Evolutionary conservation across 2,888 invertebrate species (phyloP).

Genomic region (Cosmorhoe ocellata): DNA sequence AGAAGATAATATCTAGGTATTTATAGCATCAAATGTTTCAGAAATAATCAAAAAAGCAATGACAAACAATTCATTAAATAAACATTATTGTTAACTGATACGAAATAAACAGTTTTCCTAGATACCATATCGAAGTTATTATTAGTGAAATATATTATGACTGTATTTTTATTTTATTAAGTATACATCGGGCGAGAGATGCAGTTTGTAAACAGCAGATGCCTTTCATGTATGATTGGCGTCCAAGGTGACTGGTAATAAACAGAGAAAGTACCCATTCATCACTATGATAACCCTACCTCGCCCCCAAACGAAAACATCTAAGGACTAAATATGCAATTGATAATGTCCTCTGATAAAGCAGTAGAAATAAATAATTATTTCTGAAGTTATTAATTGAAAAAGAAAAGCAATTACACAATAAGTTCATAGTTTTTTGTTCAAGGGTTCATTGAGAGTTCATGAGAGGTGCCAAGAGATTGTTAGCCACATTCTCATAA

Average conservation of each 20-base stretch:
- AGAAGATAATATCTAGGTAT: no score
- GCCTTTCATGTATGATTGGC: slow-evolving; percentile 44
- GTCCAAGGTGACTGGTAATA: slow-evolving; percentile 50
- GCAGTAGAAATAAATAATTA: neutral
- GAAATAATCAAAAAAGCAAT: slow-evolving; percentile 9
- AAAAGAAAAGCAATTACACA: no score
- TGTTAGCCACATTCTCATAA: no score
- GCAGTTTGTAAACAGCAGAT: slow-evolving; percentile 40
- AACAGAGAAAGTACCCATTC: slow-evolving; percentile 44
- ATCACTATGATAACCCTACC: slow-evolving; percentile 40
- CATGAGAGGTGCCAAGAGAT: no score
- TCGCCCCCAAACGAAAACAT: slow-evolving; percentile 25
- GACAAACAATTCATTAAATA: slow-evolving; percentile 24
- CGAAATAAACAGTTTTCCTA: slow-evolving; percentile 6
- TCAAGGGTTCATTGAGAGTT: no score
- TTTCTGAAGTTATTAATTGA: no score
- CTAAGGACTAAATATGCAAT: slow-evolving; percentile 20
- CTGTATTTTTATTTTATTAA: slow-evolving; percentile 30
- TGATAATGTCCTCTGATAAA: slow-evolving; percentile 14
- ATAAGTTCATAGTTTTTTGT: no score
- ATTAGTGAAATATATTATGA: slow-evolving; percentile 20
- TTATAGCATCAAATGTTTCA: neutral
- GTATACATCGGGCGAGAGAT: slow-evolving; percentile 34
- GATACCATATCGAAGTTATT: neutral
- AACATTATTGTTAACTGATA: slow-evolving; percentile 15